phyloP scores from a whole-genome alignment of 2,888 invertebrate genomes.

The Pheosia tremula region DNA sequence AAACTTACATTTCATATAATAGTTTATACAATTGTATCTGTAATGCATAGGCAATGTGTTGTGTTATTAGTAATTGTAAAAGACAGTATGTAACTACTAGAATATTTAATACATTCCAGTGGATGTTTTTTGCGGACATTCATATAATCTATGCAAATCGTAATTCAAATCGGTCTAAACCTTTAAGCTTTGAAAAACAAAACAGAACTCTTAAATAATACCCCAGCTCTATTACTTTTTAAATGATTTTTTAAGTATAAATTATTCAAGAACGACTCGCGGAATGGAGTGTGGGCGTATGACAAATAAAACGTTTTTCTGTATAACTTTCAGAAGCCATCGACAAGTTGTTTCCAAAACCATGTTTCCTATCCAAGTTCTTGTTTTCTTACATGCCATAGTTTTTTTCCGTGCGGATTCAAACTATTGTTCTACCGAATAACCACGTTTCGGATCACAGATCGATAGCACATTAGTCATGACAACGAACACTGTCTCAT shows the following conservation, averaged over 20 bases:
- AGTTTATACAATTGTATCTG: too few relatives aligned
- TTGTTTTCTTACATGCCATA: neutral
- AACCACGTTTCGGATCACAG: neutral
- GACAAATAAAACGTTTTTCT: too few relatives aligned
- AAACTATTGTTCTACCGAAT: neutral
- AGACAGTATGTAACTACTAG: neutral
- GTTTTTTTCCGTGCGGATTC: neutral
- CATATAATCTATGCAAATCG: slow-evolving; percentile 2
- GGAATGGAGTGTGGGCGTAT: too few relatives aligned
- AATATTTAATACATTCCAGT: neutral
- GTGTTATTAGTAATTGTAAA: neutral
- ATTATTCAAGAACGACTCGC: too few relatives aligned
- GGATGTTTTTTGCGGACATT: neutral
- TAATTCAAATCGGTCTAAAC: neutral
- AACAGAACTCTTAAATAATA: neutral
- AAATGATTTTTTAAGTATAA: neutral
- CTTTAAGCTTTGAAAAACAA: neutral
- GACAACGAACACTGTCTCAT: neutral
- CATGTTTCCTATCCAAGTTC: neutral
- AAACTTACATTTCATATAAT: too few relatives aligned
- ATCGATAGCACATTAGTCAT: neutral
- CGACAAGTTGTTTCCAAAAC: neutral
- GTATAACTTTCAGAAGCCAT: too few relatives aligned
- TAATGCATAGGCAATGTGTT: neutral
- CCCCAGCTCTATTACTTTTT: neutral